Evolutionary conservation across 2,888 invertebrate genomes (phyloP).

Genomic region (Synergus itoensis): DNA sequence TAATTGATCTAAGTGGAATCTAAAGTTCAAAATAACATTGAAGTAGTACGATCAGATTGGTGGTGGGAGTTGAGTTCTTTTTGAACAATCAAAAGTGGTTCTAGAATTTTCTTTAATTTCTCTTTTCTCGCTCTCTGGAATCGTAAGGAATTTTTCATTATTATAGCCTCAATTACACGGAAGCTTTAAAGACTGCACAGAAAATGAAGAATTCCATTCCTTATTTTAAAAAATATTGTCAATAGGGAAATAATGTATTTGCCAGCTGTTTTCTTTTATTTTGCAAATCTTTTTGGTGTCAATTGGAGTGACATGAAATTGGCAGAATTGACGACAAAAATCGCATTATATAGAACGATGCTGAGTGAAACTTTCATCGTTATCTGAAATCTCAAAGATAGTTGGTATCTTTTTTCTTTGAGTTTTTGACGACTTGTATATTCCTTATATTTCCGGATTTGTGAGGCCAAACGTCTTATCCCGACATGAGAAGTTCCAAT

Average conservation of each 20-base stretch:
- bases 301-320: too few species aligned
- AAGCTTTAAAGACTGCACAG: not conserved
- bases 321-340: not conserved
- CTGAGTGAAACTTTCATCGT: conserved; percentile 3
- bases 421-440: conserved; percentile 32
- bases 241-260: not conserved
- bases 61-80: not conserved
- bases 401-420: conserved; percentile 44
- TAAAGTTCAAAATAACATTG: conserved; percentile 25
- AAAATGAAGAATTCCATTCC: conserved; percentile 18
- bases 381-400: conserved; percentile 28
- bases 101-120: conserved; percentile 13
- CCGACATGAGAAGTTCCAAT: conserved; percentile 51
- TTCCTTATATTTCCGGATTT: conserved; percentile 45
- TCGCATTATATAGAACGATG: not conserved
- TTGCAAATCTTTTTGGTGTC: too few species aligned
- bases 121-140: not conserved
- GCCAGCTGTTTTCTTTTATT: too few species aligned
- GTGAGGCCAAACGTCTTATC: conserved; percentile 50
- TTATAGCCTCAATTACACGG: conserved; percentile 2
- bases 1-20: conserved; percentile 32
- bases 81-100: conserved; percentile 15
- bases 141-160: conserved; percentile 26
- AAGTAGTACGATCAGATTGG: not conserved
- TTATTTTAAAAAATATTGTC: conserved; percentile 1